Conservation (phyloP, 2,888 invertebrate species). For the Leptinotarsa juncta region DNA sequence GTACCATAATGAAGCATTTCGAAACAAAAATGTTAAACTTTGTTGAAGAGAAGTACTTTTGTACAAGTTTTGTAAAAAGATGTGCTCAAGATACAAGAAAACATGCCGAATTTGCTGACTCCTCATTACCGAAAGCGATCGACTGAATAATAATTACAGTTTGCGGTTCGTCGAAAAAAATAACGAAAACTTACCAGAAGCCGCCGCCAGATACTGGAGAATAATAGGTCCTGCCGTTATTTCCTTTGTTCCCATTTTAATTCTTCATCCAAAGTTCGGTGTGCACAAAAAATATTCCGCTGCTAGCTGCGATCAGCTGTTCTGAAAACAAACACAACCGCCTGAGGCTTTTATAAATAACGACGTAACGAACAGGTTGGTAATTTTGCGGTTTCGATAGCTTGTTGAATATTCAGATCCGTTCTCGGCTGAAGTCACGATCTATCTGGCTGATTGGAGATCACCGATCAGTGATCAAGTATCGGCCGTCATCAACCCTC, state of each 20-base stretch:
- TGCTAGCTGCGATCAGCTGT: conserved; percentile 24
- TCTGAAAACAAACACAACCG: conserved; percentile 26
- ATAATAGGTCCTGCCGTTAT: conserved; percentile 27
- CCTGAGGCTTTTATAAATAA: conserved; percentile 19
- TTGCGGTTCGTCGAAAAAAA: not conserved
- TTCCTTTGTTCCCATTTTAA: conserved; percentile 28
- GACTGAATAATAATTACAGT: no score
- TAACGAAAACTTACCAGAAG: conserved; percentile 30
- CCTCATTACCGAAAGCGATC: no score
- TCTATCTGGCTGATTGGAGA: conserved; percentile 4
- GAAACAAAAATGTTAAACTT: no score
- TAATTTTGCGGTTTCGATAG: conserved; percentile 11
- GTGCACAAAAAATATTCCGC: conserved; percentile 16
- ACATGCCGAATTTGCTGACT: no score
- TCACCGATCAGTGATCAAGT: not conserved
- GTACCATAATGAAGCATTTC: no score
- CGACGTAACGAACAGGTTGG: conserved; percentile 26
- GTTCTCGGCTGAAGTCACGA: not conserved
- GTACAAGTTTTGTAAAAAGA: no score
- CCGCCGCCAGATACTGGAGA: conserved; percentile 35
- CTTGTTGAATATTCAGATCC: not conserved
- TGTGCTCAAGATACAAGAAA: no score
- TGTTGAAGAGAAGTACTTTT: no score
- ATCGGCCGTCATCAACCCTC: not conserved
- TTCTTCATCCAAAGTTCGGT: conserved; percentile 20